Conservation (phyloP, 1,140 invertebrate species). For the Lucilia sericata region DNA sequence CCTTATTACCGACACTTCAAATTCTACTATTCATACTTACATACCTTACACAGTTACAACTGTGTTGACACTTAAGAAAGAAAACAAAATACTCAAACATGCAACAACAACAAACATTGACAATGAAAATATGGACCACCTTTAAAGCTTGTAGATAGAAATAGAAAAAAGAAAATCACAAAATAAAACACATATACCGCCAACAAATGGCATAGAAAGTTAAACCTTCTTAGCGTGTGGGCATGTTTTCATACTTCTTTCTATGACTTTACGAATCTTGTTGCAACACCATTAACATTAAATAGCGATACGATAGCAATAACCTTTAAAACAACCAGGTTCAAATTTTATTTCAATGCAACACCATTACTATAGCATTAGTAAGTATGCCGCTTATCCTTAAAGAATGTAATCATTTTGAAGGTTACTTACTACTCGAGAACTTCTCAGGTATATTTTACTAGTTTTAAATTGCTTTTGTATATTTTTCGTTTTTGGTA, state of each 20-base stretch:
- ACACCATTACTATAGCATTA: background rate
- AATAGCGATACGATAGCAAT: conserved; percentile 22
- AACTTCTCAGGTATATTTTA: too few species aligned
- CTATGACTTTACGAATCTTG: background rate
- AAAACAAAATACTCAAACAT: background rate
- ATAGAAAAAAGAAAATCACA: conserved; percentile 1
- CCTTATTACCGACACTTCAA: background rate
- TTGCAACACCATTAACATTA: background rate
- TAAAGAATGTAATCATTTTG: background rate
- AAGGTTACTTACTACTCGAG: background rate
- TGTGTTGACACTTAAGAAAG: background rate
- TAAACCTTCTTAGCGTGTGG: conserved; percentile 32
- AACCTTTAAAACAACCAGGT: conserved; percentile 10
- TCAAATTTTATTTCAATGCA: background rate
- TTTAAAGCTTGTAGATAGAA: conserved; percentile 29
- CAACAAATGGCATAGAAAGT: conserved; percentile 16
- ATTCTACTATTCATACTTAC: background rate
- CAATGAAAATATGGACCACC: conserved; percentile 46
- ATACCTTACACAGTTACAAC: background rate
- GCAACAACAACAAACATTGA: background rate
- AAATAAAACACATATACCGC: conserved; percentile 22
- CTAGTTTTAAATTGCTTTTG: too few species aligned
- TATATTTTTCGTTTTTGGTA: too few species aligned
- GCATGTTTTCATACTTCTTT: conserved; percentile 9
- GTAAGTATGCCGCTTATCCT: background rate